phyloP scores from a whole-genome alignment of 2,888 invertebrate genomes.

The Cheilosia variabilis region DNA sequence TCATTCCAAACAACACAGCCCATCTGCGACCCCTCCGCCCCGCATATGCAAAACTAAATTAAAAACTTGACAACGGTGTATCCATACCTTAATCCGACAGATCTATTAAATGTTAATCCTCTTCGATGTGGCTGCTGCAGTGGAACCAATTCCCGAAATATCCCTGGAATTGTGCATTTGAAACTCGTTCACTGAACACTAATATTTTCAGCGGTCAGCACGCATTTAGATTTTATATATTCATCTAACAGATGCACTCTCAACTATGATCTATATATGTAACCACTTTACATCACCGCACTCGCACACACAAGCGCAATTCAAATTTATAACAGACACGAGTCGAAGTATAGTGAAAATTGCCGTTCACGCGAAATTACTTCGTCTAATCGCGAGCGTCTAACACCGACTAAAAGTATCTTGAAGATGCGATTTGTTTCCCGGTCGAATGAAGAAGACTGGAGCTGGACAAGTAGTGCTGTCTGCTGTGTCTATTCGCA shows the following conservation, averaged over 20 bases:
- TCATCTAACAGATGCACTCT: slow-evolving; percentile 11
- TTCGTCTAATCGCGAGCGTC: slow-evolving; percentile 62
- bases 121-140: slow-evolving; percentile 10
- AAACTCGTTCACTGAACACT: slow-evolving; percentile 19
- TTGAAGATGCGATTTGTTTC: slow-evolving; percentile 57
- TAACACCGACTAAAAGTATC: slow-evolving; percentile 69
- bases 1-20: background rate
- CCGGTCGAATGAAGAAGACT: slow-evolving; percentile 36
- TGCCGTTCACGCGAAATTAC: slow-evolving; percentile 47
- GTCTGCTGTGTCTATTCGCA: slow-evolving; percentile 40
- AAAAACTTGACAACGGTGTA: background rate
- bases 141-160: slow-evolving; percentile 37
- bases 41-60: background rate
- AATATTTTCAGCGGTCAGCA: background rate
- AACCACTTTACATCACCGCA: slow-evolving; percentile 31
- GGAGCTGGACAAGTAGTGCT: slow-evolving; percentile 54
- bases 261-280: background rate
- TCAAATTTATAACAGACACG: background rate
- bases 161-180: slow-evolving; percentile 44
- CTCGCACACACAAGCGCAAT: background rate
- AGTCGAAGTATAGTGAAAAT: background rate
- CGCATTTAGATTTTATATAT: background rate
- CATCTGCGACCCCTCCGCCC: too few relatives aligned
- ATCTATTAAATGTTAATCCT: slow-evolving; percentile 54
- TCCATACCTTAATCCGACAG: slow-evolving; percentile 50